phyloP scores from a whole-genome alignment of 35 echinoderm and acorn worm species.

The Eucidaris tribuloides region DNA sequence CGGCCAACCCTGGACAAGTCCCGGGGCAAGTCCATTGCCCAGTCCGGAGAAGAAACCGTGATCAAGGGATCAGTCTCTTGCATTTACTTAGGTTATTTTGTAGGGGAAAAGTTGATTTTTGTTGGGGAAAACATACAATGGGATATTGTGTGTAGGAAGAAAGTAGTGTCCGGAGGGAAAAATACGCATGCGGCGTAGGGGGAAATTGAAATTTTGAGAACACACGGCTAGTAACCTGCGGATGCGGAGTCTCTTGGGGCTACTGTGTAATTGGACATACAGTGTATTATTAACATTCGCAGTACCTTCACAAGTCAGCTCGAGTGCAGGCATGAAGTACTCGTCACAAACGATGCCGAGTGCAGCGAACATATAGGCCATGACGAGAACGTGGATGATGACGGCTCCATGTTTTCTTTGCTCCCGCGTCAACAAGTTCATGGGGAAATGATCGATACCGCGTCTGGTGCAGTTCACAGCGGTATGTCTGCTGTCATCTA shows the following conservation, averaged over 20 bases:
- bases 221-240: background rate
- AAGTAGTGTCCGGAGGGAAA: too few relatives aligned
- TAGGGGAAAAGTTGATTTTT: too few relatives aligned
- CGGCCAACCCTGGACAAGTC: too few relatives aligned
- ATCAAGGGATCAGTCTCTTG: too few relatives aligned
- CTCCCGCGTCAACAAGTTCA: constrained; percentile 11
- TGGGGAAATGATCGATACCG: constrained; percentile 35
- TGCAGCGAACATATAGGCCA: constrained; percentile 44
- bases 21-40: too few relatives aligned
- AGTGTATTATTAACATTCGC: background rate
- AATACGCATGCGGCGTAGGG: too few relatives aligned
- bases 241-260: background rate
- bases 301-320: constrained; percentile 42
- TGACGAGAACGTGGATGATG: constrained; percentile 29
- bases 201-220: too few relatives aligned
- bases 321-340: constrained; percentile 66
- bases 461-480: constrained; percentile 13
- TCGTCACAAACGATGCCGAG: constrained; percentile 55
- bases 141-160: background rate
- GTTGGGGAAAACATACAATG: too few relatives aligned
- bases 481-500: too few relatives aligned
- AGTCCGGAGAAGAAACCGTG: background rate
- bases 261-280: too few relatives aligned
- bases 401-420: constrained; percentile 41
- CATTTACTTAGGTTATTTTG: too few relatives aligned